These are phyloP conservation scores for Drosophila suboccidentalis DNA, from an alignment of 2,888 invertebrate species.

Conservation along the genomic window DNA sequence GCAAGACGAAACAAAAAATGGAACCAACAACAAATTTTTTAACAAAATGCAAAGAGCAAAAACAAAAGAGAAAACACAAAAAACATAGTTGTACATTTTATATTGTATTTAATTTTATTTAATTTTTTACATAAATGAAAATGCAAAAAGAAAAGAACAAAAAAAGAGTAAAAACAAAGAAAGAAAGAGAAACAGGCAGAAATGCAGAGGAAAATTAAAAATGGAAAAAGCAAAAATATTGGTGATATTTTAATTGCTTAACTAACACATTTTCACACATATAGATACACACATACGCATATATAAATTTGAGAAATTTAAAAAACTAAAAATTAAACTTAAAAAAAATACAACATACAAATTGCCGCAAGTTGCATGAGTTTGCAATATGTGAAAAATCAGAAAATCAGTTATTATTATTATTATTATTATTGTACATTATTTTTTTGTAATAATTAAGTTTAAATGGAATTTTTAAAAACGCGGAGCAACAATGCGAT, in stretches of 20 bases:
- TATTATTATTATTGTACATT: constrained; percentile 70
- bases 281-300: constrained; percentile 38
- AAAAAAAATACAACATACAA: constrained; percentile 13
- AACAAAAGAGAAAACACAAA: constrained; percentile 35
- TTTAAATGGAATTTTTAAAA: constrained; percentile 56
- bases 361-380: constrained; percentile 14
- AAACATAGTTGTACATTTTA: constrained; percentile 75
- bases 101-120: constrained; percentile 77
- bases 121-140: constrained; percentile 62
- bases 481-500: constrained; percentile 54
- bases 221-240: constrained; percentile 67
- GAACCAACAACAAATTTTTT: constrained; percentile 69
- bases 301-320: constrained; percentile 19
- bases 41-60: constrained; percentile 41
- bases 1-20: constrained; percentile 45
- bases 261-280: constrained; percentile 43
- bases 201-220: constrained; percentile 33
- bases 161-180: constrained; percentile 48
- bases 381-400: constrained; percentile 18
- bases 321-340: constrained; percentile 16
- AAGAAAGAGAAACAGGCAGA: constrained; percentile 36
- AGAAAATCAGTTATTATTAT: constrained; percentile 59
- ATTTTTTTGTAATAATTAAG: constrained; percentile 59
- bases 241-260: constrained; percentile 79
- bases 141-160: constrained; percentile 45